phyloP scores from a whole-genome alignment of 1,140 invertebrate genomes.

The Drosophila littoralis region DNA sequence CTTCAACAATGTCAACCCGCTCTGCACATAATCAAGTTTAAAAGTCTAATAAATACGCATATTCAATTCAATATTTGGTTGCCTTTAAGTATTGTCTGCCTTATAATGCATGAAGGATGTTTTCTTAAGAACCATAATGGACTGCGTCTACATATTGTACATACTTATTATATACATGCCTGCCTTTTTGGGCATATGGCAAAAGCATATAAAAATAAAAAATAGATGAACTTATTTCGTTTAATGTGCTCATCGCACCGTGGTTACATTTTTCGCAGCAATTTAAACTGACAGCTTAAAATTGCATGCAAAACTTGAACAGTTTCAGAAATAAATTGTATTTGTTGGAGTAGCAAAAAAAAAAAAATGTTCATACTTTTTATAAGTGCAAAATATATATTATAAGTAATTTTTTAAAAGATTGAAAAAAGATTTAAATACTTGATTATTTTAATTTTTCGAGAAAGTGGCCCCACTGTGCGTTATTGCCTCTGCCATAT shows the following conservation, averaged over 20 bases:
- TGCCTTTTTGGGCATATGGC: constrained; percentile 57
- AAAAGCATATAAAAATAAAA: constrained; percentile 67
- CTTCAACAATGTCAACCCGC: constrained; percentile 38
- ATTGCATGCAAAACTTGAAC: no score
- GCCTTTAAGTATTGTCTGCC: constrained; percentile 26
- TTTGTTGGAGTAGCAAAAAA: no score
- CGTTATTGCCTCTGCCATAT: constrained; percentile 1
- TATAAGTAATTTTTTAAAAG: no score
- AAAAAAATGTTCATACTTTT: no score
- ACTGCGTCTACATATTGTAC: constrained; percentile 22
- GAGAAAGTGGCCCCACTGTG: neutral
- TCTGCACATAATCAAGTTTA: constrained; percentile 43
- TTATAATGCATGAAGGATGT: constrained; percentile 28
- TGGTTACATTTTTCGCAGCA: neutral
- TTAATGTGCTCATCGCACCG: constrained; percentile 20
- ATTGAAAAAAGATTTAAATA: no score
- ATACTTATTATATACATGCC: constrained; percentile 20
- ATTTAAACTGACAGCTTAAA: no score
- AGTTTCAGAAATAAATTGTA: no score
- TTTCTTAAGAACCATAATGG: constrained; percentile 37
- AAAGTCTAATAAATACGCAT: constrained; percentile 62
- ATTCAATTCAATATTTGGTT: constrained; percentile 62
- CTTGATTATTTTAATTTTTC: neutral
- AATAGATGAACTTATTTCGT: constrained; percentile 68
- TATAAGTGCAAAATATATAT: no score